Conservation (phyloP, 2,113 vertebrate species). For the Megaceryle torquata region DNA sequence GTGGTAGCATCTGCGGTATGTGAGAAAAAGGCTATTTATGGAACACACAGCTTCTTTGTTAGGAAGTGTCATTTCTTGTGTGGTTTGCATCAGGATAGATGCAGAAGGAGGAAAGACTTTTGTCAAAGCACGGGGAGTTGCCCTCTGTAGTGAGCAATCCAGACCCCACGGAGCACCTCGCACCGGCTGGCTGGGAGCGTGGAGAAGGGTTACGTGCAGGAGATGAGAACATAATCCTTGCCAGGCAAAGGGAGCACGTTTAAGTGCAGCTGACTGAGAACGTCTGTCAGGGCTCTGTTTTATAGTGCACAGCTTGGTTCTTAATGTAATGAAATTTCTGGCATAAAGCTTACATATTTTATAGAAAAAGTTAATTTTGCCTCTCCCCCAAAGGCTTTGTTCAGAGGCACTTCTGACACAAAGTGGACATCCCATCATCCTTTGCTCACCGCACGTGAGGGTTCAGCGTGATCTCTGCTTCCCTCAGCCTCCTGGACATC, state of each 20-base stretch:
- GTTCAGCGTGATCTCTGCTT: not conserved
- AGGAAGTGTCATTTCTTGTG: not conserved
- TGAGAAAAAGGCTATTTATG: not conserved
- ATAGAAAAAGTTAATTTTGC: not conserved
- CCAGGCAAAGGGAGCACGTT: not conserved
- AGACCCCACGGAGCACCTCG: not conserved
- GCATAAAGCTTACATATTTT: not conserved
- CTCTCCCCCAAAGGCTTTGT: not conserved
- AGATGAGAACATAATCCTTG: not conserved
- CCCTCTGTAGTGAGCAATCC: not conserved
- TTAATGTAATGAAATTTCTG: not conserved
- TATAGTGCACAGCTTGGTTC: not conserved
- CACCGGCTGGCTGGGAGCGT: not conserved
- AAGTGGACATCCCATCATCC: accelerated
- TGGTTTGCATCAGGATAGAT: not conserved
- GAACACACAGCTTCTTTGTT: not conserved
- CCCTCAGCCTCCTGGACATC: not conserved
- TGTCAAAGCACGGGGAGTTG: not conserved
- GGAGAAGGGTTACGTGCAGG: not conserved
- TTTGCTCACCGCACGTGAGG: accelerated
- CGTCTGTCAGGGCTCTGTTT: not conserved
- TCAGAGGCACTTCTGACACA: not conserved
- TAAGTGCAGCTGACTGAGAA: not conserved
- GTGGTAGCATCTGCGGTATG: not conserved
- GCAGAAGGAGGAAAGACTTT: not conserved